Base-by-base conservation (phyloP, 2,113 vertebrate species). In the Corynorhinus townsendii region DNA sequence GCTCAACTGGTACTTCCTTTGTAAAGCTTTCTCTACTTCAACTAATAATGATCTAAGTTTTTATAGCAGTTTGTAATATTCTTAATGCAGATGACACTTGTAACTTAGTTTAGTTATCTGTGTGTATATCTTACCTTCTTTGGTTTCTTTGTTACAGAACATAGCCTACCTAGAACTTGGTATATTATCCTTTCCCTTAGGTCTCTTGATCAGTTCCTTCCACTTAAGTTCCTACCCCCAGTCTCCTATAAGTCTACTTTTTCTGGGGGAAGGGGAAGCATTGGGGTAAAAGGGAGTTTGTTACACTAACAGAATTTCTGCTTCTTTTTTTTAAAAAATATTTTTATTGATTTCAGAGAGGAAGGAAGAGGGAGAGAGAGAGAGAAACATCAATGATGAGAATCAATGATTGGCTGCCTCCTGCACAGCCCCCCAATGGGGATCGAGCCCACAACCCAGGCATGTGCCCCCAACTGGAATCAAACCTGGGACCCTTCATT, bases 11-110 rank as follows among this genome's bases (percentile, higher is more conserved):
- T 91, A 47, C 11, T 89, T 94, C 24, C 56, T 96, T 79, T 75
- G 7, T 96, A 64, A 96, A 92, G 19, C 38, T 83, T 88, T 85
- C 33, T 45, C 12, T 94, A 8, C n/a, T 93, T 77, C 26, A 73
- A 19, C 12, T 89, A 76, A 33, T 75, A 56, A 75, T 90, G 30
- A 69, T 86, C 8, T 82, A 56, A 72, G 66, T 79, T 89, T 83
- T 89, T 93, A 56, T 0, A 47, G 19, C 8, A 81, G 5, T 90
- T 88, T 84, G 2, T 92, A 66, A 40, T 49, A 45, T 71, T 86
- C 43, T 86, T 72, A 86, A 82, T 43, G 43, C 9, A 84, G n/a
- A 11, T 88, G 45, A 62, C n/a, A 77, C 26, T 35, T 87, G 8
- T 83, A 76, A 86, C 47, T 75, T 76, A 47, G 47, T 94, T 90